These are phyloP conservation scores for Bolborhynchus lineola DNA, from an alignment of 2,113 vertebrate species.

Conservation along the genomic window DNA sequence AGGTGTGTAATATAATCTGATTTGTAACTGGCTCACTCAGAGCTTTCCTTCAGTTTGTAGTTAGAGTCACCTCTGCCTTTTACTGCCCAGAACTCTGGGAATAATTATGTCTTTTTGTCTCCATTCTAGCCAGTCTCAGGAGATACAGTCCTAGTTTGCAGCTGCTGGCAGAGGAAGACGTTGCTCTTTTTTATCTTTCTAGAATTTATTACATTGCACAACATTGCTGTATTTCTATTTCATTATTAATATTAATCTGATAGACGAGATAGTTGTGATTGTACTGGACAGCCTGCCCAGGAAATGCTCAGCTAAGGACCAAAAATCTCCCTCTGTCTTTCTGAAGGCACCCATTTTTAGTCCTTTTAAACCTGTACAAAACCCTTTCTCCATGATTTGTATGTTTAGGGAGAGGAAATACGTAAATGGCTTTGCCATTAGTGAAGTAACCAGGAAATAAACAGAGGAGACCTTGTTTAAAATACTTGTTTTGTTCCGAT, in stretches of 20 bases:
- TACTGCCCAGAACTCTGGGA: neutral
- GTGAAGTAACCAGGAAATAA: constrained; percentile 24
- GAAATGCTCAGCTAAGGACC: neutral
- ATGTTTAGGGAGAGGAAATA: constrained; percentile 6
- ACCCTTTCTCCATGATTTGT: neutral
- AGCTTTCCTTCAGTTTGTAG: neutral
- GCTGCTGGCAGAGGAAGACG: neutral
- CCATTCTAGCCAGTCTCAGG: neutral
- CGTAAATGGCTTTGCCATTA: constrained; percentile 18
- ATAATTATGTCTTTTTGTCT: neutral
- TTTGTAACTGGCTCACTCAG: neutral
- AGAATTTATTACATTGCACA: neutral
- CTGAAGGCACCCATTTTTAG: neutral
- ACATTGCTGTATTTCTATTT: neutral
- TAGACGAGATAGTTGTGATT: neutral
- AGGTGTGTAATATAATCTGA: neutral
- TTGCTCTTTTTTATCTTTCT: neutral
- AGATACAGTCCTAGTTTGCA: neutral
- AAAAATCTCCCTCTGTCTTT: neutral
- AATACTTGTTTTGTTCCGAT: neutral
- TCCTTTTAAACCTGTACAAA: neutral
- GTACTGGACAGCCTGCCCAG: neutral
- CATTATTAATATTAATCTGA: neutral
- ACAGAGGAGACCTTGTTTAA: neutral
- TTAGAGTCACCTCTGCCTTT: neutral